These are phyloP conservation scores for Orchestes rusci DNA, from an alignment of 2,888 invertebrate genomes.

Conservation along the genomic window DNA sequence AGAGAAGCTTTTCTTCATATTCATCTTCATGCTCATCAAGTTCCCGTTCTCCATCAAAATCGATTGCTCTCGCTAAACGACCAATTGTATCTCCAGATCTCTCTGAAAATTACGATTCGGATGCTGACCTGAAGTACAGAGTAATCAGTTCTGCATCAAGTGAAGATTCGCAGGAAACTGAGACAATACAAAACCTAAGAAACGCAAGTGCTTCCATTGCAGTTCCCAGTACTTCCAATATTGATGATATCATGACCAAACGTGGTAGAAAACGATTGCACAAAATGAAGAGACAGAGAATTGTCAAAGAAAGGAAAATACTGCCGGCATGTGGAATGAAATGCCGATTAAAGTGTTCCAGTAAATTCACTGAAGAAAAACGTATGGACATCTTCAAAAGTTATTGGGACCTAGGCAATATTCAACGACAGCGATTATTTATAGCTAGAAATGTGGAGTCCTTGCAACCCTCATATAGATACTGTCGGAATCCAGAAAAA, in stretches of 20 bases:
- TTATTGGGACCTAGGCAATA: constrained; percentile 2
- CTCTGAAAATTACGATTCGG: constrained; percentile 3
- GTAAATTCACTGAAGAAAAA: constrained; percentile 3
- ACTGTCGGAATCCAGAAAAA: constrained; percentile 1
- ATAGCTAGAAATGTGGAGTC: constrained; percentile 2
- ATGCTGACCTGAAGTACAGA: constrained; percentile 5
- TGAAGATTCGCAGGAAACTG: neutral
- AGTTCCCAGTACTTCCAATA: neutral
- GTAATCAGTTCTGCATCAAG: neutral
- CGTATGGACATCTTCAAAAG: constrained; percentile 1
- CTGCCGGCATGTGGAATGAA: constrained; percentile 3
- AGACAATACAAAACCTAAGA: neutral
- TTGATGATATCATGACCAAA: neutral
- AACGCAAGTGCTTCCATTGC: neutral
- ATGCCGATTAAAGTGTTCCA: constrained; percentile 1
- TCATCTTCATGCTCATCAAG: neutral
- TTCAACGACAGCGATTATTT: constrained; percentile 1
- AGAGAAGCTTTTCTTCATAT: neutral
- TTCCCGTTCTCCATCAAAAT: neutral
- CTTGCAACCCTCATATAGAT: constrained; percentile 1
- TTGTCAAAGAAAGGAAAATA: neutral
- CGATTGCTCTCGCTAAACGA: neutral
- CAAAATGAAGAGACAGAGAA: neutral
- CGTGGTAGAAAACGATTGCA: constrained; percentile 1
- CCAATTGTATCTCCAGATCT: neutral